Base-by-base conservation (phyloP, 2,113 vertebrate genomes). In the Octodon degus region DNA sequence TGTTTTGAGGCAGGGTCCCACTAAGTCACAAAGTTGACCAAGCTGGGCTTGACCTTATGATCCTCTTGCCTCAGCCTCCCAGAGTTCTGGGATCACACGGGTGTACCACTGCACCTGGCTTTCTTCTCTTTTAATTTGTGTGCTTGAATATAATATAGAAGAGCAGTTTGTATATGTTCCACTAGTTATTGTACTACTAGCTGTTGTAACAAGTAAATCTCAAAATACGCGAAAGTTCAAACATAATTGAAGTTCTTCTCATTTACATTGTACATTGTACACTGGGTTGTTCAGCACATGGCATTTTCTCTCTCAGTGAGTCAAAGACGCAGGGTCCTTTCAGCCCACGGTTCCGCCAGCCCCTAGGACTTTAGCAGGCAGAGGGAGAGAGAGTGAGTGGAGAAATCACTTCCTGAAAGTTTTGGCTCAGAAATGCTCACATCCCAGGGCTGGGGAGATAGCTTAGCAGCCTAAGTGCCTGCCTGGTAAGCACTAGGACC, bases 351-450 rank as follows among this genome's bases (percentile, higher is more conserved):
- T 74, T 89, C 85, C 80, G 34, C 50, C 11, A 24, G 50, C 80
- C 88, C 81, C 67, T 16, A 27, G 60, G 32, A 47, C 80, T 94
- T 95, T 62, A 37, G 43, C 25, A 63, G 84, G 27, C 74, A 47
- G 74, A 20, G 84, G 55, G 74, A 97, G 53, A 90, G 24, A 37
- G 8, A 62, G 60, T 8, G 37, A 34, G 3, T 53, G n/a, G 27
- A 91, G 79, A 72, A 89, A 32, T 86, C 77, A 34, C 84, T 97
- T 95, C 72, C 86, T 63, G 93, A 91, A 53, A 95, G 65, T 53
- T 58, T 63, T 20, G 24, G 60, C 65, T 63, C 86, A 68, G 67
- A 95, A 58, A 58, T 74, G 55, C 14, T 74, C 34, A 80, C 32
- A 81, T 91, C 80, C 68, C 65, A 84, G 16, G 55, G 55, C 55